Evolutionary conservation across 2,888 invertebrate species (phyloP).

Genomic region (Lypha dubia): DNA sequence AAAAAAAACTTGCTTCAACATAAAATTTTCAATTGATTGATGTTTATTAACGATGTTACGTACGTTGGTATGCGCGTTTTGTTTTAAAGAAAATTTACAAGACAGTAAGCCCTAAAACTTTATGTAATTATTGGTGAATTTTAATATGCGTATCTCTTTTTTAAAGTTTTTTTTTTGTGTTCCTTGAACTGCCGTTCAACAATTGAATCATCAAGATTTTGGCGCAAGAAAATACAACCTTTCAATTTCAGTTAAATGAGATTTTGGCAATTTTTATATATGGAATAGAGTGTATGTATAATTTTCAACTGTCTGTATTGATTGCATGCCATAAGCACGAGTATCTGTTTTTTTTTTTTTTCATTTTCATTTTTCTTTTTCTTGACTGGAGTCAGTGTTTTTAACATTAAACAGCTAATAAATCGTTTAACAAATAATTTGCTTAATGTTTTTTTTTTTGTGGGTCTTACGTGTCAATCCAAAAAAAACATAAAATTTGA

Average conservation of each 20-base stretch:
- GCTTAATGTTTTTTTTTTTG: slow-evolving; percentile 20
- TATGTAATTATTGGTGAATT: slow-evolving; percentile 64
- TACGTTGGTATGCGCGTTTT: too few relatives aligned
- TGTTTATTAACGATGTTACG: slow-evolving; percentile 44
- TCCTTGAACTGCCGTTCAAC: slow-evolving; percentile 23
- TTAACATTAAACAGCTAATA: slow-evolving; percentile 55
- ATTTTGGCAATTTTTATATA: slow-evolving; percentile 11
- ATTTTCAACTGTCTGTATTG: slow-evolving; percentile 19
- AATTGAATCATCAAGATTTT: slow-evolving; percentile 63
- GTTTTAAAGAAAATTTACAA: slow-evolving; percentile 43
- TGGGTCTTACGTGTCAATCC: slow-evolving; percentile 36
- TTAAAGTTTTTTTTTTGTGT: neutral
- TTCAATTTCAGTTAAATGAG: slow-evolving; percentile 56
- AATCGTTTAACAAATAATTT: slow-evolving; percentile 64
- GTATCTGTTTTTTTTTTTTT: neutral
- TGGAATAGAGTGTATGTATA: neutral
- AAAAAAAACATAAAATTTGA: slow-evolving; percentile 32
- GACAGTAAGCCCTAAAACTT: slow-evolving; percentile 61
- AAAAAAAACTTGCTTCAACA: too few relatives aligned
- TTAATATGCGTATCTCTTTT: slow-evolving; percentile 41
- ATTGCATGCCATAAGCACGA: slow-evolving; percentile 31
- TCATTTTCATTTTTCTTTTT: neutral
- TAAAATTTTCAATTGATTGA: slow-evolving; percentile 27
- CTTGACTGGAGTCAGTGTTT: neutral
- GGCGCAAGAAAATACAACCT: slow-evolving; percentile 16